Base-by-base conservation (phyloP, 2,113 vertebrate genomes). In the Amblyopsis rosae region DNA sequence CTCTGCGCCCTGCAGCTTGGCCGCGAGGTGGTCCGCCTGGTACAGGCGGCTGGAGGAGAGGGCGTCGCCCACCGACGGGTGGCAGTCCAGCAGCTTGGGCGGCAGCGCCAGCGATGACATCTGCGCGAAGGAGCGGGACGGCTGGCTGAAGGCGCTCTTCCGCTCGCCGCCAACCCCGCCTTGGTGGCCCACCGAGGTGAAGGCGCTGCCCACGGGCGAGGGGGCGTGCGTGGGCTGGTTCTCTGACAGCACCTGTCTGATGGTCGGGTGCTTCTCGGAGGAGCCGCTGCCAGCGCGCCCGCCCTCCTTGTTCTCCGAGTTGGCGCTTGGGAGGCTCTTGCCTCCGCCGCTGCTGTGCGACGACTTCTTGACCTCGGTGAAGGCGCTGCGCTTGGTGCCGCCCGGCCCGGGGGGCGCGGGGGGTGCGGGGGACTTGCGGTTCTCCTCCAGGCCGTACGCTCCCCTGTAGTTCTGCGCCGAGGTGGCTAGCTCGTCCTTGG, bases 111-210 rank as follows among this genome's bases (percentile, higher is more conserved):
- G 89, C 13, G 94, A 92, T 0, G 95, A 89, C 55, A 95, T 89
- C 89, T 96, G 96, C 0, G 94, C 85, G 91, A 96, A 95, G 64
- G 87, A 91, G 67, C 94, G 94, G 6, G 94, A 90, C 0, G 96
- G 96, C 84, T 98, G 96, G 61, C 96, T 96, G 89, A 98, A 98
- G 66, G 96, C 96, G 83, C 96, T 98, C 63, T 97, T 98, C 59
- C 96, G 89, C 80, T 96, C 95, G 9, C 88, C 74, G 4, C 84
- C 62, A 35, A n/a, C n/a, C n/a, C 86, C 72, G 2, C 88, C 87
- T 15, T 93, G 89, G 86, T 96, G 95, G 70, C 91, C 70, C 15
- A 98, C 94, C 0, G 93, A 94, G 19, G 93, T 95, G 87, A 98
- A 98, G 4, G 96, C 95, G 68, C 96, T 97, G 55, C 87, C 91